Conservation (phyloP, 2,113 vertebrate genomes). For the Hylia prasina region DNA sequence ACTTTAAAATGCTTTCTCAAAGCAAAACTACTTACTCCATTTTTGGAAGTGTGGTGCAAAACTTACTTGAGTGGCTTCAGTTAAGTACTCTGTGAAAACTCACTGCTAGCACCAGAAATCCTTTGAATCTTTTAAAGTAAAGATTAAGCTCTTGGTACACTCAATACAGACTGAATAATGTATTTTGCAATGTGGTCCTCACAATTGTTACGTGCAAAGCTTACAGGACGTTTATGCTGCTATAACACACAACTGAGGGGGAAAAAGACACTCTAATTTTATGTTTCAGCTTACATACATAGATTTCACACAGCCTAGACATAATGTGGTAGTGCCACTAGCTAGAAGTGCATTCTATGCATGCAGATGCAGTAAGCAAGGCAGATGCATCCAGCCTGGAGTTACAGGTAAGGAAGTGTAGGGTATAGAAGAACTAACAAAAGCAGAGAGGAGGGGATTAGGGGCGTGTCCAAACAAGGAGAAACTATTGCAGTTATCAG, state of each 20-base stretch:
- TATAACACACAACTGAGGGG: neutral
- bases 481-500: neutral
- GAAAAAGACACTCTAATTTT: neutral
- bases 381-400: rapidly evolving
- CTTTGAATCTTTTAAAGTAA: neutral
- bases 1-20: neutral
- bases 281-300: neutral
- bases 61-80: neutral
- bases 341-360: neutral
- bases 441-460: neutral
- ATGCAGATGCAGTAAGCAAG: neutral
- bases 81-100: rapidly evolving
- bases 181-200: neutral
- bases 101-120: neutral
- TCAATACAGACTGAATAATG: neutral
- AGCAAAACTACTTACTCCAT: neutral
- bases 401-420: rapidly evolving
- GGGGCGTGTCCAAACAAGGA: neutral
- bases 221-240: neutral
- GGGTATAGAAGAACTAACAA: neutral
- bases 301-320: neutral
- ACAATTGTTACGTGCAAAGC: rapidly evolving
- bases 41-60: neutral
- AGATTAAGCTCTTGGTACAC: neutral
- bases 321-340: neutral